Evolutionary conservation across 2,888 invertebrate species (phyloP), one percentile per base, ranked within the genome.

Genomic region (Ischnus inquisitorius): DNA sequence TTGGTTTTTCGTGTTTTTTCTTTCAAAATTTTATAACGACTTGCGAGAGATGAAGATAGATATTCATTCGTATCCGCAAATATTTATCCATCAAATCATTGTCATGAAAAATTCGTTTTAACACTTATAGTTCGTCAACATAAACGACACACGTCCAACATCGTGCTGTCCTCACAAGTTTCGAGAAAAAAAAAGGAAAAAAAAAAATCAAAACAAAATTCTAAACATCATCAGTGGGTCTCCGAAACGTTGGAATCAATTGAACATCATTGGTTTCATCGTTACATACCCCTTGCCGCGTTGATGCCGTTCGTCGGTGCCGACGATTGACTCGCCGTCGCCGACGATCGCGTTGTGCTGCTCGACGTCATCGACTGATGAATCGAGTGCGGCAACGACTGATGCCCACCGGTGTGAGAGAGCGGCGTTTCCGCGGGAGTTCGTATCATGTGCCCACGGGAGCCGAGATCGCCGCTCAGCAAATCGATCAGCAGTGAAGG

Each of bases 401-500:
- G 90, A 0, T 88, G 86, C 8, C 88, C 86, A 1, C 91, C 90
- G 5, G 91, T 89, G 75, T 93, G 91, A 0, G 92, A 90, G 19
- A 91, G 89, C 5, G 92, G 92, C 3, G 92, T 91, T 76, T 93
- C 93, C 2, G 91, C 91, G 3, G 92, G 92, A 3, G 92, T 92
- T 10, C 92, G 88, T 87, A 90, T 92, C 39, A 91, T 89, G 81
- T 93, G 93, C 67, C 90, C 85, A 39, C 91, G 88, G 1, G 93
- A 91, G 22, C 91, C 92, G 6, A 93, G 85, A 72, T 95, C 95
- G 0, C 96, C 96, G 16, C 96, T 96, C 54, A 96, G 94, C 78
- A 96, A 94, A 79, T 96, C 96, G 83, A 96, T 96, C 62, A 96
- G 91, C 46, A 96, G 91, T 0, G 96, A 96, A 25, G 96, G 96